A percentile compares a stretch with the other conserved stretches of the same genome.
Conservation (phyloP, 2,888 invertebrate genomes). For the Axea sp. region DNA sequence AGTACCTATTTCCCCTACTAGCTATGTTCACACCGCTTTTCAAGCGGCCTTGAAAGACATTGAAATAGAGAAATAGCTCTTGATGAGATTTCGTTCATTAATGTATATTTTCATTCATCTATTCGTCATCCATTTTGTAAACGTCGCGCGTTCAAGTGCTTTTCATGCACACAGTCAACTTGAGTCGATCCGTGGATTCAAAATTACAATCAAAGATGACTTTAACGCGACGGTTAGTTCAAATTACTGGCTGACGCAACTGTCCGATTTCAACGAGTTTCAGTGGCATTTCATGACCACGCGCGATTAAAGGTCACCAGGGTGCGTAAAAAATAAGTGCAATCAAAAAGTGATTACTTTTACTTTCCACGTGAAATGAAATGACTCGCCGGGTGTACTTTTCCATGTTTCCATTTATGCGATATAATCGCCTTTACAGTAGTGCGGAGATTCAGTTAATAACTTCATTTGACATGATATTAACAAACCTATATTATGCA, state of each 20-base stretch:
- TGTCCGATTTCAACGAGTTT: slow-evolving; percentile 3
- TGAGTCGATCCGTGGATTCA: no score
- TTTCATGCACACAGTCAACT: no score
- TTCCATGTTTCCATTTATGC: slow-evolving; percentile 11
- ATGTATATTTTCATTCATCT: no score
- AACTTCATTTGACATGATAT: slow-evolving; percentile 19
- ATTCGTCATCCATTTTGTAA: no score
- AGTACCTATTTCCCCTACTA: slow-evolving; percentile 8
- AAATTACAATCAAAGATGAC: no score
- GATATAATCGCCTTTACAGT: slow-evolving; percentile 6
- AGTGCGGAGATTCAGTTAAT: slow-evolving; percentile 10
- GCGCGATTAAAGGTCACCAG: slow-evolving; percentile 30
- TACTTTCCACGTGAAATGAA: slow-evolving; percentile 26
- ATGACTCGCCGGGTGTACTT: slow-evolving; percentile 3
- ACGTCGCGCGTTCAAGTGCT: no score
- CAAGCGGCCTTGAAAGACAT: slow-evolving; percentile 29
- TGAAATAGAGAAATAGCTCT: slow-evolving; percentile 4
- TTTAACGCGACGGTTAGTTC: no score
- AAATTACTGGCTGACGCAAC: no score
- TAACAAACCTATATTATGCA: slow-evolving; percentile 2
- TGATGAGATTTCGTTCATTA: slow-evolving; percentile 35
- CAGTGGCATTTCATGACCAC: slow-evolving; percentile 19
- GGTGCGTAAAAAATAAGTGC: slow-evolving; percentile 24
- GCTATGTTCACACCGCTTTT: slow-evolving; percentile 1
- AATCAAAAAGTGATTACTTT: slow-evolving; percentile 44